Percentiles rank a stretch among this genome's conserved stretches.
Evolutionary conservation across 2,797 vertebrate genomes (phyloP).

Genomic region (Helostoma temminkii): DNA sequence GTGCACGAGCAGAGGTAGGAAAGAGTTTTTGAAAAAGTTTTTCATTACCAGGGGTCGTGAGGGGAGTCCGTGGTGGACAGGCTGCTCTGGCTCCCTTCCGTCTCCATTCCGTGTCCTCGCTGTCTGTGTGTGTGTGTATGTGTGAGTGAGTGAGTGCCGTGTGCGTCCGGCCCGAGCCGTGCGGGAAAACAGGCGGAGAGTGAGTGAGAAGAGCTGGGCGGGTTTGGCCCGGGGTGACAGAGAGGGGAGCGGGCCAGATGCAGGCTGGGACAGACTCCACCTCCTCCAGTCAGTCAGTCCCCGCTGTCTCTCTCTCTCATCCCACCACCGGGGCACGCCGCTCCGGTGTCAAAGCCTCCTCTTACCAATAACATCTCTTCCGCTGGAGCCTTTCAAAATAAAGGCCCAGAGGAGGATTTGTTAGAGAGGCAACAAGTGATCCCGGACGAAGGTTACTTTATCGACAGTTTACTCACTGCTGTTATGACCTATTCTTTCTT

Average conservation of each 20-base stretch:
- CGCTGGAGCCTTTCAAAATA: constrained; percentile 40
- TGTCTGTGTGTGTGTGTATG: constrained; percentile 47
- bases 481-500: too few species aligned
- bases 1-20: constrained; percentile 25
- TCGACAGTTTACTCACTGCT: too few species aligned
- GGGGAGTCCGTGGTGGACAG: constrained; percentile 95
- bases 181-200: constrained; percentile 77
- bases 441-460: too few species aligned
- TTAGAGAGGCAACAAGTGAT: too few species aligned
- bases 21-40: constrained; percentile 46
- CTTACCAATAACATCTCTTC: neutral
- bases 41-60: constrained; percentile 94
- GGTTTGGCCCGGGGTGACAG: constrained; percentile 84
- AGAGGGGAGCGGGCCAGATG: constrained; percentile 84
- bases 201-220: constrained; percentile 81
- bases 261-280: constrained; percentile 85
- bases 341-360: neutral
- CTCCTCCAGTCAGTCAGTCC: constrained; percentile 60
- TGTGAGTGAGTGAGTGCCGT: constrained; percentile 50
- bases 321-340: constrained; percentile 42
- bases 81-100: constrained; percentile 96
- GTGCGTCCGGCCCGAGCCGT: constrained; percentile 82
- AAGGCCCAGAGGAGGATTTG: neutral
- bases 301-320: constrained; percentile 50
- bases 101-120: constrained; percentile 90